phyloP scores from a whole-genome alignment of 2,888 invertebrate species.

The Druceiella hillmani region DNA sequence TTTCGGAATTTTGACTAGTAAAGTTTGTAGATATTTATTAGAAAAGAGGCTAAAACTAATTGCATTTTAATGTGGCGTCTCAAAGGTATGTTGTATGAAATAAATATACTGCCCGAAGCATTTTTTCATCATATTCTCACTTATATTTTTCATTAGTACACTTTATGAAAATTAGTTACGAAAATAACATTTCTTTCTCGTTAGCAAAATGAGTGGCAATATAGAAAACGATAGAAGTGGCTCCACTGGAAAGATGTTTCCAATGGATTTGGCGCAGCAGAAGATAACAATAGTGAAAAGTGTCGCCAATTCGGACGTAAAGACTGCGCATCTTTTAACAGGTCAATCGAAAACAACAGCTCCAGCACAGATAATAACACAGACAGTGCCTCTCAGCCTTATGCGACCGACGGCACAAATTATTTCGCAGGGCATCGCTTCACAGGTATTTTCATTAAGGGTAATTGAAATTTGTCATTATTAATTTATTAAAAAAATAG shows the following conservation, averaged over 20 bases:
- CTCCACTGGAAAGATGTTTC: constrained; percentile 52
- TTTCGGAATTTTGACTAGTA: no score
- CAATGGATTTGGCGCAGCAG: constrained; percentile 50
- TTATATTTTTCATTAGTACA: no score
- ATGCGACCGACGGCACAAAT: constrained; percentile 48
- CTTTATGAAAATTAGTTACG: no score
- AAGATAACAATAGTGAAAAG: constrained; percentile 49
- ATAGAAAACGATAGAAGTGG: constrained; percentile 52
- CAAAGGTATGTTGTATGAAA: no score
- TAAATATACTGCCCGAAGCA: no score
- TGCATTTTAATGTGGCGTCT: no score
- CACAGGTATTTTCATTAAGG: constrained; percentile 43
- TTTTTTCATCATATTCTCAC: no score
- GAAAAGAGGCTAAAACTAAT: no score
- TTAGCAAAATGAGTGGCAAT: constrained; percentile 42
- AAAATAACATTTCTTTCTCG: no score
- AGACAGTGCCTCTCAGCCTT: constrained; percentile 37
- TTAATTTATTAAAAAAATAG: no score
- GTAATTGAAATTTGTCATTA: no score
- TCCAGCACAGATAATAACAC: constrained; percentile 39
- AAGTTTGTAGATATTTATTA: no score
- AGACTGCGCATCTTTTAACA: constrained; percentile 45
- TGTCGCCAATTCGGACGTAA: constrained; percentile 42
- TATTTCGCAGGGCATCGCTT: constrained; percentile 40
- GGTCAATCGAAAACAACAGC: constrained; percentile 38